Evolutionary conservation across 2,113 vertebrate species (phyloP).

Genomic region (Chauna torquata): DNA sequence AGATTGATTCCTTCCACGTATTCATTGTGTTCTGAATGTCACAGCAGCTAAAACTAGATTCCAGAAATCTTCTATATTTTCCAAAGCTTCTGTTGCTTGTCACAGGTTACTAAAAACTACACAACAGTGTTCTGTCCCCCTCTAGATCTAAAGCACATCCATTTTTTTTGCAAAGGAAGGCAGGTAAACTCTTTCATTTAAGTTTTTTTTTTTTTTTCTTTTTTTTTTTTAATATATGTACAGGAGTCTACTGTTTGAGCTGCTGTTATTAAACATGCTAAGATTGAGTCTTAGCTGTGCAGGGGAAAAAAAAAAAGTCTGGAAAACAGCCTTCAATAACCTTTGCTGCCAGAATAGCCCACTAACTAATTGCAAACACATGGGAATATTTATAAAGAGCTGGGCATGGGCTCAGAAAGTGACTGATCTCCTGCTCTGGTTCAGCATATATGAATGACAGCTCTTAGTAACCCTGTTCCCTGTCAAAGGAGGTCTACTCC

Average conservation of each 20-base stretch:
- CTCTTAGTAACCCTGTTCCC: constrained; percentile 30
- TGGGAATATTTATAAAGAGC: constrained; percentile 62
- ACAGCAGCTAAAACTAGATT: background rate
- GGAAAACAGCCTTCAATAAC: constrained; percentile 48
- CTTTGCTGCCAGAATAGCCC: constrained; percentile 38
- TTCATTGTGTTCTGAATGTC: background rate
- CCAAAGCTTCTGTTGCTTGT: background rate
- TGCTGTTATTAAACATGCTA: constrained; percentile 30
- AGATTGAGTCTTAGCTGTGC: background rate
- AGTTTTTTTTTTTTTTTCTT: background rate
- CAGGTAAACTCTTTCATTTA: constrained; percentile 7
- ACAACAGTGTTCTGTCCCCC: background rate
- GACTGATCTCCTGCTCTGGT: constrained; percentile 41
- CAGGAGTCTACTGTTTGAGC: constrained; percentile 22
- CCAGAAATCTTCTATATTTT: background rate
- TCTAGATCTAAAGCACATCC: background rate
- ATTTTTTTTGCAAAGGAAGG: background rate
- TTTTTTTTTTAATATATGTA: background rate
- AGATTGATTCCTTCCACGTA: background rate
- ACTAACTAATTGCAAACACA: constrained; percentile 68
- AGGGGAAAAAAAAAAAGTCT: background rate
- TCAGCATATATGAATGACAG: constrained; percentile 40
- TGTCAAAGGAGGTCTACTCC: constrained; percentile 48
- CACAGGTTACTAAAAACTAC: background rate
- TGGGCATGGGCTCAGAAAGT: constrained; percentile 13